phyloP scores from a whole-genome alignment of 2,888 invertebrate species.

The Habrosyne pyritoides region DNA sequence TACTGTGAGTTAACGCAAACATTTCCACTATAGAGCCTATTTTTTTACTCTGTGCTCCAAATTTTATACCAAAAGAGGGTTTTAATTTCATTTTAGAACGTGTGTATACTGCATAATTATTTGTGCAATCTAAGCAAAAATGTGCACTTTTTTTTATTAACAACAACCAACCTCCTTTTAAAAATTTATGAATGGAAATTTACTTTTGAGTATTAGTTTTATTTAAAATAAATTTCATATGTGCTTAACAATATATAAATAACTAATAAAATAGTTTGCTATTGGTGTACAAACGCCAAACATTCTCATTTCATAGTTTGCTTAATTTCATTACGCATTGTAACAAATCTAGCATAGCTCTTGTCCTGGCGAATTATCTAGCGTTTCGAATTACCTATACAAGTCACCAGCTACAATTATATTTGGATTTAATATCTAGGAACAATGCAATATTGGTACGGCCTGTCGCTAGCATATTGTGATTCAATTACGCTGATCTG shows the following conservation, averaged over 20 bases:
- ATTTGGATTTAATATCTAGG: conserved; percentile 25
- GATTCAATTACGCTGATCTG: conserved; percentile 52
- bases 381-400: not conserved
- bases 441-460: conserved; percentile 29
- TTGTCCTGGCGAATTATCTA: not conserved
- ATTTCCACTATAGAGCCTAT: not conserved
- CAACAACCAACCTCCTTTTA: no score
- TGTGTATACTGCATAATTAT: not conserved
- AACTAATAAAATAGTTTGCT: no score
- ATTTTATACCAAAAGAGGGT: not conserved
- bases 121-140: no score
- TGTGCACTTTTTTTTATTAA: no score
- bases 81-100: no score
- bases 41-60: not conserved
- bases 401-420: not conserved
- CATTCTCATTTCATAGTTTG: not conserved
- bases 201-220: no score
- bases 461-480: conserved; percentile 47
- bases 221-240: no score
- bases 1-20: not conserved
- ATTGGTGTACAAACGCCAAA: no score
- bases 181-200: no score
- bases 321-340: not conserved
- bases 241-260: no score
- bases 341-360: not conserved